Conservation (phyloP, 2,113 vertebrate genomes). For the Tichodroma muraria region DNA sequence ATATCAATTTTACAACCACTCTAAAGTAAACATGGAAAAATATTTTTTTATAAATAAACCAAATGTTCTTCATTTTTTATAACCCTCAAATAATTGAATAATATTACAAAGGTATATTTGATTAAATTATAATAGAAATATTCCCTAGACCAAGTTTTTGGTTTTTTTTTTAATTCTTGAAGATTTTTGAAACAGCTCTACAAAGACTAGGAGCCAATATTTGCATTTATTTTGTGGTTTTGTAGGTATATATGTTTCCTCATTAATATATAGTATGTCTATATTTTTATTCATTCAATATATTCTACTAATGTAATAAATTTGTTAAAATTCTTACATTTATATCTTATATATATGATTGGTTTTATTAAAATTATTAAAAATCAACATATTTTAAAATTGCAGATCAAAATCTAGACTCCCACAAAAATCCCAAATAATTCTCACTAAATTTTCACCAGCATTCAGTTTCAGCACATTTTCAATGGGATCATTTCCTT, state of each 20-base stretch:
- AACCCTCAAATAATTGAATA: not conserved
- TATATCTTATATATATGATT: not conserved
- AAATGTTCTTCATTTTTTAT: not conserved
- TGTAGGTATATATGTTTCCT: not conserved
- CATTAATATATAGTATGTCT: not conserved
- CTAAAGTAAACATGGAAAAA: not conserved
- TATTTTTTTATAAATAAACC: not conserved
- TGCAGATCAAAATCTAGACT: not conserved
- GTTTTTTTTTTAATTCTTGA: not conserved
- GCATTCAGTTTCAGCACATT: not conserved
- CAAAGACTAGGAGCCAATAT: not conserved
- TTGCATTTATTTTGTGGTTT: not conserved
- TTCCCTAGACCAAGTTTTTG: accelerated
- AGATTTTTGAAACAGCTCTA: not conserved
- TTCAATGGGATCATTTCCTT: not conserved
- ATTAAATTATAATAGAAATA: not conserved
- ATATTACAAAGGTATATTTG: not conserved
- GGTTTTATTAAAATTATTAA: not conserved
- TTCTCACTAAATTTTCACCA: not conserved
- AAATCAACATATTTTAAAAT: not conserved
- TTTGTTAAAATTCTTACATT: not conserved
- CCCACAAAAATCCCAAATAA: not conserved
- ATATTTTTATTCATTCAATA: not conserved
- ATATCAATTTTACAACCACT: not conserved
- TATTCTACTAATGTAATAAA: not conserved